Percentiles rank a stretch among this genome's conserved stretches.
Evolutionary conservation across 2,888 invertebrate species (phyloP).

Genomic region (Xanthostigma xanthostigma): DNA sequence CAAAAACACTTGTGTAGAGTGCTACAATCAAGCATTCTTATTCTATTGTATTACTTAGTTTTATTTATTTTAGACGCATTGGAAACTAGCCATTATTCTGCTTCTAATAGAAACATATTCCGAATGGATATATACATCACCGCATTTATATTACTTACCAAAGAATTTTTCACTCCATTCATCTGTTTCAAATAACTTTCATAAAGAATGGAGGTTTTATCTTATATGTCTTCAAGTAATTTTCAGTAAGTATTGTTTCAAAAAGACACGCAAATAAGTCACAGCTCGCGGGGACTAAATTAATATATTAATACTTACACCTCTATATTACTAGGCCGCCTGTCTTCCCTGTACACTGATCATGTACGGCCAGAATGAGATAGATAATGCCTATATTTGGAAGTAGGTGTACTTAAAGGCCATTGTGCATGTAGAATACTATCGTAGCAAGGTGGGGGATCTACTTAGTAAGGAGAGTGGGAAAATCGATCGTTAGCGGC

Average conservation of each 20-base stretch:
- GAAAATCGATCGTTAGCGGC: too few species aligned
- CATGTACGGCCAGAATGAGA: too few species aligned
- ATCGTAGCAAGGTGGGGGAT: too few species aligned
- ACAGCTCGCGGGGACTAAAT: too few species aligned
- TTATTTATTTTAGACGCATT: conserved; percentile 39
- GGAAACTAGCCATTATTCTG: conserved; percentile 67
- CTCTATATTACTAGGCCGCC: conserved; percentile 21
- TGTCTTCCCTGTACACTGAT: too few species aligned
- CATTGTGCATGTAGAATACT: too few species aligned
- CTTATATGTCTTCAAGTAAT: conserved; percentile 36
- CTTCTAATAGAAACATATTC: conserved; percentile 69
- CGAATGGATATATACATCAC: conserved; percentile 36
- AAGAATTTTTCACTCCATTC: conserved; percentile 18
- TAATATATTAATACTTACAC: too few species aligned
- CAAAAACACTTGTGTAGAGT: conserved; percentile 19
- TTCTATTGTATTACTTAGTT: conserved; percentile 12
- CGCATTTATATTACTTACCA: not conserved
- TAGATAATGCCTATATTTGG: too few species aligned
- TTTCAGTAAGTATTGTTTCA: conserved; percentile 41
- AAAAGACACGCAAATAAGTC: conserved; percentile 10
- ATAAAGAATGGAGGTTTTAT: conserved; percentile 32
- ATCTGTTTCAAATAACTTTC: not conserved
- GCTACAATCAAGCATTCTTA: not conserved
- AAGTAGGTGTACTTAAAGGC: too few species aligned
- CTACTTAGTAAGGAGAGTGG: too few species aligned